Evolutionary conservation across 2,113 vertebrate species (phyloP).

Genomic region (Halcyon malimbica): DNA sequence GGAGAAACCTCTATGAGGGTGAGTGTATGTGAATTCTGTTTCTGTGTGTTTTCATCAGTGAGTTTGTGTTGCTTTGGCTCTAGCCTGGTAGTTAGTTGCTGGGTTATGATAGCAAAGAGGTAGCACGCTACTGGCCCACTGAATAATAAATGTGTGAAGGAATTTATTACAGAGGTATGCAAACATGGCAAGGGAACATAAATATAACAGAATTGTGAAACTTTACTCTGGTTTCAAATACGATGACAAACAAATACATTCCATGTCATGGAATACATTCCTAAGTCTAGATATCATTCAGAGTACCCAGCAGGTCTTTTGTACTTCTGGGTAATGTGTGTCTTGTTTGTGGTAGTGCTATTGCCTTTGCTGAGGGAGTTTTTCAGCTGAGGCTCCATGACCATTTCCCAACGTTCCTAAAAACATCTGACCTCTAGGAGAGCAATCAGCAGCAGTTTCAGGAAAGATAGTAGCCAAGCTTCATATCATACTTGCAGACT

Average conservation of each 20-base stretch:
- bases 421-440: not conserved
- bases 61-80: not conserved
- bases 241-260: not conserved
- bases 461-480: not conserved
- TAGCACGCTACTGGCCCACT: not conserved
- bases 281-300: not conserved
- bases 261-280: not conserved
- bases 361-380: not conserved
- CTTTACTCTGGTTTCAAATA: not conserved
- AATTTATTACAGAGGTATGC: not conserved
- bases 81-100: not conserved
- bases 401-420: not conserved
- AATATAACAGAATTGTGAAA: not conserved
- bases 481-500: rapidly evolving
- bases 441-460: not conserved
- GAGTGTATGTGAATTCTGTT: slow-evolving; percentile 53
- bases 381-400: not conserved
- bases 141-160: not conserved
- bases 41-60: not conserved
- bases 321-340: not conserved
- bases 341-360: not conserved
- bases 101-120: not conserved
- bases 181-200: not conserved
- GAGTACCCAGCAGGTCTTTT: not conserved
- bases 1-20: slow-evolving; percentile 98